Evolutionary conservation across 2,797 vertebrate species (phyloP).

Genomic region (Tapera naevia): DNA sequence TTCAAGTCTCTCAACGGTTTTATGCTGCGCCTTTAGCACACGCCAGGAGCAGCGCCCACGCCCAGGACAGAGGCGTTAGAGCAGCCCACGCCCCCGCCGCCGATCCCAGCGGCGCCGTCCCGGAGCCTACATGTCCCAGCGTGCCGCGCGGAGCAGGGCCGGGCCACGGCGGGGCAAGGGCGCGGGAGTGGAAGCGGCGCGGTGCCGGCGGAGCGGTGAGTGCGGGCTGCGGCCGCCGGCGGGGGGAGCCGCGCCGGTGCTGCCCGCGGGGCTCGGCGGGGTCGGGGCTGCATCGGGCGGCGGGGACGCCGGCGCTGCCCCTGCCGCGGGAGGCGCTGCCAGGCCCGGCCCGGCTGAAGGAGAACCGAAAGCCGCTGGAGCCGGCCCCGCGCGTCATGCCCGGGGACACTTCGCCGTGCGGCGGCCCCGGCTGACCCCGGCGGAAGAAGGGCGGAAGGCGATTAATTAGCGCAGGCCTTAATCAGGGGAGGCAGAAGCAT

Average conservation of each 20-base stretch:
- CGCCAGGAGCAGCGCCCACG: neutral
- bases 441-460: neutral
- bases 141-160: conserved; percentile 4
- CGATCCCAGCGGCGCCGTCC: rapidly evolving
- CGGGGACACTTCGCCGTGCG: neutral
- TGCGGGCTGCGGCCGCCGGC: neutral
- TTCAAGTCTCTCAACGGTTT: no score
- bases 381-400: neutral
- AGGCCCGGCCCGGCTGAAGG: neutral
- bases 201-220: conserved; percentile 6
- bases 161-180: neutral
- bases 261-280: neutral
- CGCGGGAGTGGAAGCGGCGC: no score
- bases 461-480: neutral
- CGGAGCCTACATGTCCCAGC: conserved; percentile 72
- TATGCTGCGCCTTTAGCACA: no score
- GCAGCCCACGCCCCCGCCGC: neutral
- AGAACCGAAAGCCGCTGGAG: neutral
- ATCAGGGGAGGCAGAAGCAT: neutral
- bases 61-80: no score
- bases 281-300: no score
- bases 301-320: no score
- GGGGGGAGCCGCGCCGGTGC: no score
- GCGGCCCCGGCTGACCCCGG: neutral
- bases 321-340: no score